A percentile compares a stretch with the other conserved stretches of the same genome.
These are phyloP conservation scores for Chloroceryle inda DNA, from an alignment of 2,797 vertebrate species.

Conservation along the genomic window DNA sequence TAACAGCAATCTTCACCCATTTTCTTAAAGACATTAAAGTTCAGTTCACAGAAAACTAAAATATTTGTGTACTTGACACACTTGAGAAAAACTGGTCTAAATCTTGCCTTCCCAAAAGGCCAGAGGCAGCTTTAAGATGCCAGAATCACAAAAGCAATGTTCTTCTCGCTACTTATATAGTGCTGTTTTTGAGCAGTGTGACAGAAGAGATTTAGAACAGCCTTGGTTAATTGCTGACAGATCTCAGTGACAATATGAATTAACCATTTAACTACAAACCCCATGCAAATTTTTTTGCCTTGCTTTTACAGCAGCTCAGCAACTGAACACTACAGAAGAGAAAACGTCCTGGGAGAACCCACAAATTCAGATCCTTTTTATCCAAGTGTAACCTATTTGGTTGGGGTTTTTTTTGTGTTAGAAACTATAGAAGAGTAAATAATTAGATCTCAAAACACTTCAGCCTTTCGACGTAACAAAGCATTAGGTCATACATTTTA, in stretches of 20 bases:
- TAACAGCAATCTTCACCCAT: background rate
- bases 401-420: background rate
- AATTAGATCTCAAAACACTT: background rate
- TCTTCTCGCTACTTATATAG: slow-evolving; percentile 23
- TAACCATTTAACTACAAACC: background rate
- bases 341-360: background rate
- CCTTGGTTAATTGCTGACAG: slow-evolving; percentile 43
- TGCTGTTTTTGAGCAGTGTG: slow-evolving; percentile 3
- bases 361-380: background rate
- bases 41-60: background rate
- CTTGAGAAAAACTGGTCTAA: background rate
- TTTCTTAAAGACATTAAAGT: background rate
- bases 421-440: background rate
- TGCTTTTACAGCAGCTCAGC: background rate
- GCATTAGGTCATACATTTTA: slow-evolving; percentile 88
- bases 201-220: slow-evolving; percentile 41
- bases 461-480: background rate
- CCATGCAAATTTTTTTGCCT: background rate
- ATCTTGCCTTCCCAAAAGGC: background rate
- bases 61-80: background rate
- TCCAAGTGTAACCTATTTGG: background rate
- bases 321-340: background rate
- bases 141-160: slow-evolving; percentile 41
- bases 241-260: slow-evolving; percentile 17
- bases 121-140: slow-evolving; percentile 3